Conservation (phyloP, 1,140 invertebrate species). For the Araneus ventricosus region DNA sequence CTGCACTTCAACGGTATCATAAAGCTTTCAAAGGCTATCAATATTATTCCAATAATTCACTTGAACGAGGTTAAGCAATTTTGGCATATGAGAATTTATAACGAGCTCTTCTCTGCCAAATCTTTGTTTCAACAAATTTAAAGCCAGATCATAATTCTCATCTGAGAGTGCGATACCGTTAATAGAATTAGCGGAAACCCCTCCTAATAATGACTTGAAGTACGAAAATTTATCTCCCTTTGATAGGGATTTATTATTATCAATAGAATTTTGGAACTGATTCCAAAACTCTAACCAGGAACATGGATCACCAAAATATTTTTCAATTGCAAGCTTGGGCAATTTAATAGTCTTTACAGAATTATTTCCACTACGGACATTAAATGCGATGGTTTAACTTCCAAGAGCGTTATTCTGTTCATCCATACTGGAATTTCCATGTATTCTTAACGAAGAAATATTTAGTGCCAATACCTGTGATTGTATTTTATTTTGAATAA, state of each 20-base stretch:
- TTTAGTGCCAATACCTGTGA: not conserved
- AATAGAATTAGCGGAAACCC: not conserved
- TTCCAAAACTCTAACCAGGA: not conserved
- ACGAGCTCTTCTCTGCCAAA: not conserved
- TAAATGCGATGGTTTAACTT: not conserved
- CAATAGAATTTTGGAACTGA: not conserved
- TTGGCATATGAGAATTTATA: not conserved
- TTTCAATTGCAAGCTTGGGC: not conserved
- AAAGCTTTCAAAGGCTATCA: not conserved
- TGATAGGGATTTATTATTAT: not conserved
- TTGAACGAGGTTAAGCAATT: not conserved
- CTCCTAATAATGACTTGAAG: not conserved
- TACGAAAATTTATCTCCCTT: not conserved
- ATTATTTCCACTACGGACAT: not conserved
- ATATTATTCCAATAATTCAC: not conserved
- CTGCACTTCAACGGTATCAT: too few species aligned
- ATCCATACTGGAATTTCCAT: not conserved
- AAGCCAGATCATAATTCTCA: not conserved
- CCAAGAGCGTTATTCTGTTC: not conserved
- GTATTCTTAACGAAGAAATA: not conserved
- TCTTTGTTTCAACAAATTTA: not conserved
- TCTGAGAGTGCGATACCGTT: not conserved
- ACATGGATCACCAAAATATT: not conserved
- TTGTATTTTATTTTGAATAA: not conserved
- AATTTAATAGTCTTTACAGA: not conserved